Percentiles rank a stretch among this genome's conserved stretches.
Conservation (phyloP, 2,888 invertebrate genomes). For the Onthophagus sagittarius region DNA sequence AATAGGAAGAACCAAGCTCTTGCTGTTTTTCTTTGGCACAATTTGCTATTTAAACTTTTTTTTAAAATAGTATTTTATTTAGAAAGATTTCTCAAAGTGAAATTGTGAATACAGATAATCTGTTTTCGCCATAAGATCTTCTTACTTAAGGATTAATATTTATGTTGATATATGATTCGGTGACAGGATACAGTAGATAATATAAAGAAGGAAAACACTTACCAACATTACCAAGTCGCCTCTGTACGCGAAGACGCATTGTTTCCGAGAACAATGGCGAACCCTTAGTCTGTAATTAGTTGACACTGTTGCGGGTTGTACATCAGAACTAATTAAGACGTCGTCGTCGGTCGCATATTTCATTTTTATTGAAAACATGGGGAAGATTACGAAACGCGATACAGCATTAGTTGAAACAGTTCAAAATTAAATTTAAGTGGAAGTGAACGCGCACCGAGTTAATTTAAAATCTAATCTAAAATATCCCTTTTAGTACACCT, state of each 20-base stretch:
- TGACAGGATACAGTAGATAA: background rate
- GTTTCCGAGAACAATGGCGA: constrained; percentile 20
- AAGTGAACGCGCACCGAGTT: background rate
- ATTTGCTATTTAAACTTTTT: too few relatives aligned
- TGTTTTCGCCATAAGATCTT: too few relatives aligned
- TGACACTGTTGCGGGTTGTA: constrained; percentile 18
- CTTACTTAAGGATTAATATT: too few relatives aligned
- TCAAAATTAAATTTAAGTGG: background rate
- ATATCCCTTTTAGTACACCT: background rate
- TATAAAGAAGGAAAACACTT: constrained; percentile 22
- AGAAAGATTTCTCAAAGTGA: too few relatives aligned
- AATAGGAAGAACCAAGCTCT: too few relatives aligned
- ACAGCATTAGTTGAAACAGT: background rate
- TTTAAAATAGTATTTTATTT: too few relatives aligned
- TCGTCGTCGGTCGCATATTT: constrained; percentile 41
- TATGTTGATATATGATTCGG: background rate
- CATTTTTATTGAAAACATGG: background rate
- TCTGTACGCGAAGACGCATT: constrained; percentile 18
- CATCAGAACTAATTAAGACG: constrained; percentile 24
- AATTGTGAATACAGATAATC: too few relatives aligned
- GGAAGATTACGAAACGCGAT: background rate
- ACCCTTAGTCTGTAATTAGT: constrained; percentile 20
- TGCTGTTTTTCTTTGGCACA: too few relatives aligned
- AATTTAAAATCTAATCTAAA: background rate
- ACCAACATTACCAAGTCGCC: constrained; percentile 23